phyloP scores from a whole-genome alignment of 1,140 invertebrate genomes.

The Hydropsyche tenuis region DNA sequence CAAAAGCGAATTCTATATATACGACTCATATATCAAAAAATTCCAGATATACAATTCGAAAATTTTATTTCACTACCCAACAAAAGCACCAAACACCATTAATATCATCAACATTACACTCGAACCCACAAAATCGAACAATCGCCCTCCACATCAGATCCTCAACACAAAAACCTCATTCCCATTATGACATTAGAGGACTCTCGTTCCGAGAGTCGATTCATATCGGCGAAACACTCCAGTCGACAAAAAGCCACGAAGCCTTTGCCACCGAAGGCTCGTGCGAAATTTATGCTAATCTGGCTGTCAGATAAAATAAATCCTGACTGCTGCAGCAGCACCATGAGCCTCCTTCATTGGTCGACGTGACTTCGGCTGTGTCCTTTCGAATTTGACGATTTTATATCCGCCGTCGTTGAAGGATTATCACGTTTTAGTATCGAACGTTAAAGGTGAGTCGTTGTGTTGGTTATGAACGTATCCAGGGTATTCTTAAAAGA shows the following conservation, averaged over 20 bases:
- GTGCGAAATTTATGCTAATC: conserved; percentile 43
- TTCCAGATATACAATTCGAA: background rate
- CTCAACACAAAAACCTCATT: too few species aligned
- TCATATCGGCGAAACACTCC: conserved; percentile 13
- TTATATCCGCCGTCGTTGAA: conserved; percentile 17
- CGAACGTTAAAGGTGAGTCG: conserved; percentile 14
- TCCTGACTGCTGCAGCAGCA: conserved; percentile 27
- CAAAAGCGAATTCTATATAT: background rate
- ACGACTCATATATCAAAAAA: background rate
- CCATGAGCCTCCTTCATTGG: conserved; percentile 29
- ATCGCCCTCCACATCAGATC: too few species aligned
- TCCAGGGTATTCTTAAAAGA: too few species aligned
- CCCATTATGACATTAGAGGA: too few species aligned
- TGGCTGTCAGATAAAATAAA: conserved; percentile 41
- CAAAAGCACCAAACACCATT: too few species aligned
- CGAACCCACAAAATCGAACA: too few species aligned
- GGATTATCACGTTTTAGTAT: conserved; percentile 29
- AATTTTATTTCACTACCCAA: too few species aligned
- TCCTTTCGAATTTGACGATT: conserved; percentile 40
- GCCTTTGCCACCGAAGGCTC: conserved; percentile 19
- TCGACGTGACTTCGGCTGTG: conserved; percentile 15
- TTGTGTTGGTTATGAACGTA: too few species aligned
- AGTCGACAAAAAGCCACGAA: conserved; percentile 21
- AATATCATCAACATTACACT: too few species aligned
- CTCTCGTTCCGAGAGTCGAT: background rate